Percentiles rank a stretch among this genome's conserved stretches.
phyloP scores from a whole-genome alignment of 2,797 vertebrate genomes.

The Pangasius macronema region DNA sequence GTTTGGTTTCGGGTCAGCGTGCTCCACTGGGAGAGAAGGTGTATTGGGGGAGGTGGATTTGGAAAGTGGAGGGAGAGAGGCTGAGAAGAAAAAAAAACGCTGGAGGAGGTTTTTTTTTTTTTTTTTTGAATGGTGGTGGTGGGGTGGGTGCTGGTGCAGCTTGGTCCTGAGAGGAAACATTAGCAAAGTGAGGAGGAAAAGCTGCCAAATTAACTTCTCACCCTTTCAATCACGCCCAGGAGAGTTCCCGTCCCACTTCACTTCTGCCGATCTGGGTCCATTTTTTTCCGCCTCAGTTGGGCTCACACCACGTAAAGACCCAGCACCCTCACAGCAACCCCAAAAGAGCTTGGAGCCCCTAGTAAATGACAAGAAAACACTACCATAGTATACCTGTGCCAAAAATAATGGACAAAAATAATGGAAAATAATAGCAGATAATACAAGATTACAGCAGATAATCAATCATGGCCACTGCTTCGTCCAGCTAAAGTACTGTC shows the following conservation, averaged over 20 bases:
- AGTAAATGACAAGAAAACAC: slow-evolving; percentile 54
- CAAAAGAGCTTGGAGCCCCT: slow-evolving; percentile 42
- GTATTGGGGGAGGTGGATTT: slow-evolving; percentile 60
- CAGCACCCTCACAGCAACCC: slow-evolving; percentile 62
- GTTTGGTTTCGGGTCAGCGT: slow-evolving; percentile 97
- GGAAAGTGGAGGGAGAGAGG: slow-evolving; percentile 52
- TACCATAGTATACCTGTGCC: slow-evolving; percentile 2
- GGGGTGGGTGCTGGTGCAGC: slow-evolving; percentile 67
- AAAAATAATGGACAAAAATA: not conserved
- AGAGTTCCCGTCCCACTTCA: slow-evolving; percentile 93
- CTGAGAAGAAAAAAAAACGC: slow-evolving; percentile 34
- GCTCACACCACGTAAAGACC: slow-evolving; percentile 69
- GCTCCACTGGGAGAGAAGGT: slow-evolving; percentile 86
- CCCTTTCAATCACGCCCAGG: slow-evolving; percentile 99
- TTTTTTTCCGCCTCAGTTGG: slow-evolving; percentile 56
- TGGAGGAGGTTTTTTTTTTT: not conserved
- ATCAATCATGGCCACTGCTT: slow-evolving; percentile 62
- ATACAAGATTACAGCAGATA: slow-evolving; percentile 56
- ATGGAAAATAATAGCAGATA: not conserved
- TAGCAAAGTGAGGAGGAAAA: slow-evolving; percentile 98
- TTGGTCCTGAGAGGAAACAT: slow-evolving; percentile 87
- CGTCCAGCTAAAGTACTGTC: slow-evolving; percentile 15
- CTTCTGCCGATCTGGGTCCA: slow-evolving; percentile 82
- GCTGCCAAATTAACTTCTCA: slow-evolving; percentile 99
- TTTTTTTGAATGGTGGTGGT: slow-evolving; percentile 56